A percentile compares a stretch with the other conserved stretches of the same genome.
phyloP scores from a whole-genome alignment of 2,797 vertebrate species.

The Cryptoblepharus egeriae region DNA sequence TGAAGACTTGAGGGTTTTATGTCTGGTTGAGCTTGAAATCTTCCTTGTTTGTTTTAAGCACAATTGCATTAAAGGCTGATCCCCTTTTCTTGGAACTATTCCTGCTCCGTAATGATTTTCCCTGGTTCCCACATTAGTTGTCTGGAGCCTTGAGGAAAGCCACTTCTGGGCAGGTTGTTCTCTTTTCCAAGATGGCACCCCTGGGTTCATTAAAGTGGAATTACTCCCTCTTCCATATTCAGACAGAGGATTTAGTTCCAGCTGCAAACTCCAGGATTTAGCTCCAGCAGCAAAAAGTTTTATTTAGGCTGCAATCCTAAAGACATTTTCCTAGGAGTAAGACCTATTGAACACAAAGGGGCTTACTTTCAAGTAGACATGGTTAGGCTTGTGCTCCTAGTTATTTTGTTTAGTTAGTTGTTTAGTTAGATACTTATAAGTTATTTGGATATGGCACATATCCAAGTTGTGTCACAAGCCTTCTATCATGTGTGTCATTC shows the following conservation, averaged over 20 bases:
- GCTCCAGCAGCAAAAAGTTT: neutral
- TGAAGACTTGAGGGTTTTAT: neutral
- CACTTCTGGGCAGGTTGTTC: neutral
- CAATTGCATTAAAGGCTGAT: constrained; percentile 15
- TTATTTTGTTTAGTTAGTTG: too few species aligned
- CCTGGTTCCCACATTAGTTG: neutral
- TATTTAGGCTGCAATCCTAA: too few species aligned
- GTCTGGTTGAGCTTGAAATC: neutral
- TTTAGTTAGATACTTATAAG: too few species aligned
- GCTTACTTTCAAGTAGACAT: too few species aligned
- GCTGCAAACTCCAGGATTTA: constrained; percentile 18
- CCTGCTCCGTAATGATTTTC: neutral
- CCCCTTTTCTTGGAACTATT: constrained; percentile 6
- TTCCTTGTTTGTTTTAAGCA: constrained; percentile 18
- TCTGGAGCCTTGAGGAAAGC: neutral
- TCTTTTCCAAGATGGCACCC: neutral
- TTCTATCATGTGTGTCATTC: too few species aligned
- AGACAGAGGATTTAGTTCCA: neutral
- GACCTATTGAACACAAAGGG: too few species aligned
- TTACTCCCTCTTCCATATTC: neutral
- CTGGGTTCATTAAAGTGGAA: neutral
- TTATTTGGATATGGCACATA: too few species aligned
- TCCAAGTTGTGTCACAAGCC: too few species aligned
- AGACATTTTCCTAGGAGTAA: too few species aligned
- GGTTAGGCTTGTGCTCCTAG: too few species aligned